A percentile compares a stretch with the other conserved stretches of the same genome.
Evolutionary conservation across 2,797 vertebrate genomes (phyloP).

Genomic region (Crocodylus rhombifer): DNA sequence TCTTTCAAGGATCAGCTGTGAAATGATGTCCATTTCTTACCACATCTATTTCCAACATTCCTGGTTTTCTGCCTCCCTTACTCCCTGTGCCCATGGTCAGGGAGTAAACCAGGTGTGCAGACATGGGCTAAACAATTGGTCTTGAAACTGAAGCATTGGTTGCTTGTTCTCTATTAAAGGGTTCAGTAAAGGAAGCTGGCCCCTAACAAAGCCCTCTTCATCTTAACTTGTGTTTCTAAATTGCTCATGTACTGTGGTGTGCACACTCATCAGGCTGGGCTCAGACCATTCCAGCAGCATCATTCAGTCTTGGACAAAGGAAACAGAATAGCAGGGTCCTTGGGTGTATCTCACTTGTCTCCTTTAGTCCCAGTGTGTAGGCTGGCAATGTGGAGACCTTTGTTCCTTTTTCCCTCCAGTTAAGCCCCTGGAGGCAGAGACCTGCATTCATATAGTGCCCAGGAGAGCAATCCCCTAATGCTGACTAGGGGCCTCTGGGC

Average conservation of each 20-base stretch:
- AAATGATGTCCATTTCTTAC: slow-evolving; percentile 20
- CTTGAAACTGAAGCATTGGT: neutral
- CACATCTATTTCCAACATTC: slow-evolving; percentile 43
- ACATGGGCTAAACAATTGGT: neutral
- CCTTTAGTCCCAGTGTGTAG: neutral
- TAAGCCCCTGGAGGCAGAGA: neutral
- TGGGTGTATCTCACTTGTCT: neutral
- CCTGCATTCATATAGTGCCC: accelerated
- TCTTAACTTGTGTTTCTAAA: neutral
- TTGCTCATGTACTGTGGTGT: neutral
- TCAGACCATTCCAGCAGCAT: neutral
- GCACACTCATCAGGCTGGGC: neutral
- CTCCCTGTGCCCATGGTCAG: neutral
- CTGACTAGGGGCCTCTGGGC: neutral
- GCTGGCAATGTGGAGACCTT: neutral
- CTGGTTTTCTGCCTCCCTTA: slow-evolving; percentile 49
- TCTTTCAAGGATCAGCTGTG: slow-evolving; percentile 4
- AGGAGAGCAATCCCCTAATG: neutral
- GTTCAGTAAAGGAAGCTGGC: slow-evolving; percentile 56
- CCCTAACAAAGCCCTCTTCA: neutral
- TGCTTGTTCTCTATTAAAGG: neutral
- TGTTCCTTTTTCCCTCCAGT: neutral
- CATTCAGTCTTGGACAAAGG: neutral
- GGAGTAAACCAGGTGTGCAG: slow-evolving; percentile 37
- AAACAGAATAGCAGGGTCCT: neutral